These are phyloP conservation scores for Drosophila robusta DNA, from an alignment of 2,888 invertebrate genomes.

Conservation along the genomic window DNA sequence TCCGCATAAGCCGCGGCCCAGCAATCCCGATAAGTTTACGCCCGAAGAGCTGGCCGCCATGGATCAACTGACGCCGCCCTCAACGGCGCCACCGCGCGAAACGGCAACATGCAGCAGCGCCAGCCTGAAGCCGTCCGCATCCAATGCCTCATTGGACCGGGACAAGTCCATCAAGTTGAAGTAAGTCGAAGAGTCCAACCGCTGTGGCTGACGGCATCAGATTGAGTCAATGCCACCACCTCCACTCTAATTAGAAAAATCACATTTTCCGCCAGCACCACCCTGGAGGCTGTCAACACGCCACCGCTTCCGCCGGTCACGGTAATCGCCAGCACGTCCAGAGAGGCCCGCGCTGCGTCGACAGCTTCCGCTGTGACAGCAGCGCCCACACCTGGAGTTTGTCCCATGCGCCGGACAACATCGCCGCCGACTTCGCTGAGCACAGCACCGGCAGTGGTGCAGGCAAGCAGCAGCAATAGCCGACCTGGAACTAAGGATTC, in stretches of 20 bases:
- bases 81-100: conserved; percentile 85
- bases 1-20: conserved; percentile 84
- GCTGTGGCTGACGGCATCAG: too few species aligned
- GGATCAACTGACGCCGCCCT: conserved; percentile 84
- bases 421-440: conserved; percentile 22
- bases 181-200: conserved; percentile 50
- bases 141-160: conserved; percentile 70
- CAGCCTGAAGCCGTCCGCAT: conserved; percentile 42
- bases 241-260: conserved; percentile 75
- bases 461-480: conserved; percentile 51
- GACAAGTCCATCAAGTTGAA: conserved; percentile 64
- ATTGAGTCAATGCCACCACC: neutral
- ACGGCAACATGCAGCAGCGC: conserved; percentile 66
- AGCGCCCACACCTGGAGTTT: conserved; percentile 13
- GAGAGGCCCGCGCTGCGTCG: neutral
- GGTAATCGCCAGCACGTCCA: conserved; percentile 23
- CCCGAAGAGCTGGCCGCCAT: conserved; percentile 84
- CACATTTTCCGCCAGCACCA: conserved; percentile 77
- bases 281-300: conserved; percentile 46
- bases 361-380: conserved; percentile 1
- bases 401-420: conserved; percentile 44
- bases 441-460: conserved; percentile 43
- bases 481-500: conserved; percentile 68
- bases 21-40: conserved; percentile 82
- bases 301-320: conserved; percentile 24